Percentiles rank a stretch among this genome's conserved stretches.
Evolutionary conservation across 2,797 vertebrate genomes (phyloP).

Genomic region (Pelodytes ibericus): DNA sequence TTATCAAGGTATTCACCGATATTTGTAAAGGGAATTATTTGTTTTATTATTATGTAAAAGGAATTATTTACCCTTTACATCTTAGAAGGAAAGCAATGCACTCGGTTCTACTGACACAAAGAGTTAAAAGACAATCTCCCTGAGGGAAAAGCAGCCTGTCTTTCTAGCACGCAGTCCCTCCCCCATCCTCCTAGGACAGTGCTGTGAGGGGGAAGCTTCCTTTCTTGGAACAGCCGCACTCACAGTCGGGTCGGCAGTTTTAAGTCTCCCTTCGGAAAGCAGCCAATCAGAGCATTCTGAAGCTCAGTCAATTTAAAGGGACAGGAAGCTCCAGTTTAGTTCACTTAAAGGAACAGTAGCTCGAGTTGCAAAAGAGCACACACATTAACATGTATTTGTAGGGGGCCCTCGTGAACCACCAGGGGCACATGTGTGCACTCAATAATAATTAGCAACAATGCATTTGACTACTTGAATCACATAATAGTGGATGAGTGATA

Average conservation of each 20-base stretch:
- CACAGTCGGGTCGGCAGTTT: conserved; percentile 45
- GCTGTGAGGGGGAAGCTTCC: conserved; percentile 22
- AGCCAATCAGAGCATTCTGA: conserved; percentile 39
- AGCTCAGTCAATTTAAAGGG: conserved; percentile 48
- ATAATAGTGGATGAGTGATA: too few relatives aligned
- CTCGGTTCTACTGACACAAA: neutral
- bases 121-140: conserved; percentile 7
- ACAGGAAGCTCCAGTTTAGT: conserved; percentile 41
- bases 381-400: too few relatives aligned
- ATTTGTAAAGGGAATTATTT: too few relatives aligned
- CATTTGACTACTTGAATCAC: too few relatives aligned
- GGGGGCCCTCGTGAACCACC: too few relatives aligned
- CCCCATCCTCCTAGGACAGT: conserved; percentile 23
- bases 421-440: too few relatives aligned
- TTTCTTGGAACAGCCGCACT: conserved; percentile 52
- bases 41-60: too few relatives aligned
- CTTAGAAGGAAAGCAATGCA: too few relatives aligned
- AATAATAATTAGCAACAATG: too few relatives aligned
- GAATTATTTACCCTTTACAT: too few relatives aligned
- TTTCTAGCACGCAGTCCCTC: conserved; percentile 10
- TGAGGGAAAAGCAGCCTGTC: conserved; percentile 1
- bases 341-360: conserved; percentile 38
- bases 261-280: conserved; percentile 37
- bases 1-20: too few relatives aligned
- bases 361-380: neutral